These are phyloP conservation scores for Sesia bembeciformis DNA, from an alignment of 2,888 invertebrate species.

Conservation along the genomic window DNA sequence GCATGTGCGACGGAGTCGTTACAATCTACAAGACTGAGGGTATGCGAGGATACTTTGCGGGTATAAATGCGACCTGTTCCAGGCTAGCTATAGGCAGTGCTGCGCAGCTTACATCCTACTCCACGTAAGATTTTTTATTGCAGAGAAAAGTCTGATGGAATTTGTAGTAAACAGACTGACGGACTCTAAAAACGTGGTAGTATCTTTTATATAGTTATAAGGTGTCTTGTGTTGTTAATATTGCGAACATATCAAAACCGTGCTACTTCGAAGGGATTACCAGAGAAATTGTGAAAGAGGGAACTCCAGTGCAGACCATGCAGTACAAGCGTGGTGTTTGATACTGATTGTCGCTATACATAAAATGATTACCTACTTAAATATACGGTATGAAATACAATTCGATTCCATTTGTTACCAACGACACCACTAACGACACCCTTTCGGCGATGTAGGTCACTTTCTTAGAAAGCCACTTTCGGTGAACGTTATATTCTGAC, in stretches of 20 bases:
- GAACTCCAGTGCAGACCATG: too few species aligned
- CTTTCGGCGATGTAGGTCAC: too few species aligned
- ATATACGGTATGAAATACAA: too few species aligned
- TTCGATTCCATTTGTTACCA: too few species aligned
- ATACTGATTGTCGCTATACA: too few species aligned
- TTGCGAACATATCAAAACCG: slow-evolving; percentile 3
- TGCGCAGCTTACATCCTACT: slow-evolving; percentile 87
- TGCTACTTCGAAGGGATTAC: too few species aligned
- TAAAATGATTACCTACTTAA: too few species aligned
- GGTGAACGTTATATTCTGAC: too few species aligned
- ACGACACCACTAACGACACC: too few species aligned
- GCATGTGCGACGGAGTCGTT: slow-evolving; percentile 57
- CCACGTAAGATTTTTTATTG: slow-evolving; percentile 47
- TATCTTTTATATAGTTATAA: background rate
- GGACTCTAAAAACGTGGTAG: background rate
- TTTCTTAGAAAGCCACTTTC: too few species aligned
- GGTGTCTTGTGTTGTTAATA: slow-evolving; percentile 1
- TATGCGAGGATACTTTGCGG: slow-evolving; percentile 83
- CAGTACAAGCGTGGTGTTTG: too few species aligned
- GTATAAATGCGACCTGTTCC: slow-evolving; percentile 82
- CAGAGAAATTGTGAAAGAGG: too few species aligned
- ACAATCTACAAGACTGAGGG: slow-evolving; percentile 71
- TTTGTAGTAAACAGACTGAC: background rate
- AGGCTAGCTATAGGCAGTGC: slow-evolving; percentile 87
- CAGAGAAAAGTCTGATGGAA: background rate